Base-by-base conservation (phyloP, 1,140 invertebrate genomes). In the Drosophila quadrilineata region DNA sequence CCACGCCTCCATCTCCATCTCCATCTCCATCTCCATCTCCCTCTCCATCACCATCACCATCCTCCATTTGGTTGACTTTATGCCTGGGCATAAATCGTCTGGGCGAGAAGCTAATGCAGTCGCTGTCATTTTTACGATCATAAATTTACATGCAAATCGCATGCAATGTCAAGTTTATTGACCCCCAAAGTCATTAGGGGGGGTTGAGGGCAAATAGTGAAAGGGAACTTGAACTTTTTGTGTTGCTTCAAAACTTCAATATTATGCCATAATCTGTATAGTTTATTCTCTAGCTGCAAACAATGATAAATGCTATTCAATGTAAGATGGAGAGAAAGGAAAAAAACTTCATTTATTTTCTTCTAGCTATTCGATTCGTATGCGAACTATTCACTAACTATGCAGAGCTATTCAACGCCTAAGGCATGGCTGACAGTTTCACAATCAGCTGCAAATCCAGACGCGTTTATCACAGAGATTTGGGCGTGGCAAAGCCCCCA, bases 61-160 rank as follows among this genome's bases (percentile, higher is more conserved):
- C 58, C 67, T 48, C 24, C 54, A 75, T 80, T 80, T 71, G 63
- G 35, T 38, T 8, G 33, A 43, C 58, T 75, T 82, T 82, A 69
- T 72, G 63, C 57, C 48, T 17, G 43, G n/a, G 33, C 77, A 82
- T 82, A 82, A 82, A 82, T 82, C 65, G 77, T 82, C 77, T 82
- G 75, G 75, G 54, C 57, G 24, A 22, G 35, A 19, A 17, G 49
- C 45, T 48, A 57, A 54, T 66, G 46, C 38, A 38, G 53, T 33
- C 36, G 35, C 6, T 57, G 48, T 53, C 57, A 57, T 71, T 53
- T 79, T 75, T 75, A 67, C 67, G 50, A 21, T 35, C 62, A 40
- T 41, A 57, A 82, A 80, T 80, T 72, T 68, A 38, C 72, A 72
- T 72, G 46, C 45, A 54, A 65, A 68, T 69, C 36, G 35, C 16